phyloP scores from a whole-genome alignment of 2,113 vertebrate genomes.

The Campylomormyrus tamandua region DNA sequence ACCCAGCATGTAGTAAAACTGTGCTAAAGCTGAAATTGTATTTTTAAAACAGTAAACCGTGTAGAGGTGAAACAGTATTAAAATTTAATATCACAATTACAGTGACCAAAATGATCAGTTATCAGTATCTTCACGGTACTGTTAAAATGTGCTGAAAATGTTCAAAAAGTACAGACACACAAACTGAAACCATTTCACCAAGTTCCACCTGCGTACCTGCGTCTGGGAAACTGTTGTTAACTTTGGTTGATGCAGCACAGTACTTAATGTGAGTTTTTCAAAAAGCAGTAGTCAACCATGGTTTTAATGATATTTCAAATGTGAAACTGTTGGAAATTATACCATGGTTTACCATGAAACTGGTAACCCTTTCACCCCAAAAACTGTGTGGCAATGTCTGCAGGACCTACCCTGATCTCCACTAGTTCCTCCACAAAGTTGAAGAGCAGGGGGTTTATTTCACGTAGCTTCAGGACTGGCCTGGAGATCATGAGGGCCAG shows the following conservation, averaged over 20 bases:
- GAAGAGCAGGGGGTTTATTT: slow-evolving; percentile 93
- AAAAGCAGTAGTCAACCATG: neutral
- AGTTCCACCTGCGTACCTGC: neutral
- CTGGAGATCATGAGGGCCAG: slow-evolving; percentile 84
- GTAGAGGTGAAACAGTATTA: neutral
- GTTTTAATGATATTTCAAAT: neutral
- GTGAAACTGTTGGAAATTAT: neutral
- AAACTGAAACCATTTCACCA: neutral
- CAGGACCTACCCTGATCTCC: slow-evolving; percentile 79
- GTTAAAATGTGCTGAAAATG: neutral
- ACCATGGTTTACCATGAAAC: neutral
- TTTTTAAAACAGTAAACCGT: neutral
- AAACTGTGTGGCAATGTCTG: neutral
- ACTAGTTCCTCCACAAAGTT: slow-evolving; percentile 97
- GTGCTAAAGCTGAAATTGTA: neutral
- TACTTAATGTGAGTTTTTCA: neutral
- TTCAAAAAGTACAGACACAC: neutral
- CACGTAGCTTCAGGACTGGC: slow-evolving; percentile 82
- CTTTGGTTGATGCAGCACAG: neutral
- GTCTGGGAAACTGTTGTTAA: neutral
- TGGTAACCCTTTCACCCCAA: neutral
- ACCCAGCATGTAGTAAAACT: neutral
- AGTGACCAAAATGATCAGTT: neutral
- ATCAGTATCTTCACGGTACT: neutral
- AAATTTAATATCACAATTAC: neutral